Percentiles rank a stretch among this genome's conserved stretches.
These are phyloP conservation scores for Vireo altiloquus DNA, from an alignment of 2,113 vertebrate genomes.

Conservation along the genomic window DNA sequence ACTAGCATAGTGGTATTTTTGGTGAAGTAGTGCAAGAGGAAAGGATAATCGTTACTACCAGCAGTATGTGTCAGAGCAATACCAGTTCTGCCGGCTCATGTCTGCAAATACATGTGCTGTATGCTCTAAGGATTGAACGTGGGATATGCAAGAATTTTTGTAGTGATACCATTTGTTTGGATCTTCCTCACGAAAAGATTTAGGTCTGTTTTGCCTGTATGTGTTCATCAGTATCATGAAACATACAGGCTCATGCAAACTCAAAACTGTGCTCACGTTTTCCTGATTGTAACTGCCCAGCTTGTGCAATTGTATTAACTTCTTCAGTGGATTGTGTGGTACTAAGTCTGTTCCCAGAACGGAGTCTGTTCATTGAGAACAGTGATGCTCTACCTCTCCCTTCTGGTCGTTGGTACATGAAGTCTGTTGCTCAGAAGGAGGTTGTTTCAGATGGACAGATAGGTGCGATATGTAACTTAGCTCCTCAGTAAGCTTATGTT, in stretches of 20 bases:
- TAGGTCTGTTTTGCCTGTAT: neutral
- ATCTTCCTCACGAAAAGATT: neutral
- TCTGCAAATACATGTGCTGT: neutral
- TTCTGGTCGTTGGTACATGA: neutral
- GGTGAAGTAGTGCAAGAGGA: neutral
- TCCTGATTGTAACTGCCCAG: accelerated
- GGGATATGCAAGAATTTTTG: neutral
- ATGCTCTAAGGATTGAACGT: neutral
- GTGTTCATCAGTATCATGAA: neutral
- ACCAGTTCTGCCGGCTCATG: neutral
- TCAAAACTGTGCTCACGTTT: neutral
- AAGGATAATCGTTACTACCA: neutral
- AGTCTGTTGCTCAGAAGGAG: neutral
- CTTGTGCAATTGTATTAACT: neutral
- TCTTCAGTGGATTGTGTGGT: neutral
- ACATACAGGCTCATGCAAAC: neutral
- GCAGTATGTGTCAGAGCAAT: neutral
- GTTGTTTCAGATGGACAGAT: neutral
- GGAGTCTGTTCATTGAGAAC: neutral
- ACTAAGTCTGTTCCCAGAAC: neutral
- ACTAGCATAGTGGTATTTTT: neutral
- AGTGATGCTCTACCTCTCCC: neutral
- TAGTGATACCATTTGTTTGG: neutral
- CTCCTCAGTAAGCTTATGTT: neutral
- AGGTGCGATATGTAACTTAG: neutral